Conservation (phyloP, 1,140 invertebrate genomes). For the Drosophila fuyamai region DNA sequence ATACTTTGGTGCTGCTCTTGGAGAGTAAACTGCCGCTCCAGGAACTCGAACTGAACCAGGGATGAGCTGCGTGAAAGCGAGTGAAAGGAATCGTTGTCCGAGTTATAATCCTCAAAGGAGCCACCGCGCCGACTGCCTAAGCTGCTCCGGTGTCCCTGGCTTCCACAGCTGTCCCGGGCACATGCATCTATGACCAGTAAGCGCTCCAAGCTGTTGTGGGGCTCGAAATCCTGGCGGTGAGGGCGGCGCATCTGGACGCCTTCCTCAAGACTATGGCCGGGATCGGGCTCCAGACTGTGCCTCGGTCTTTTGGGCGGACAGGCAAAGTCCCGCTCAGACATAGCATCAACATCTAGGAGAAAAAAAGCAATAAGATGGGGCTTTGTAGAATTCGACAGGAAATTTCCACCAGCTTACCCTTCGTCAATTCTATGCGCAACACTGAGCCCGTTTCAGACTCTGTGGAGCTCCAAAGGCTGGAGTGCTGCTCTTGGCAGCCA, state of each 20-base stretch:
- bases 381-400: neutral
- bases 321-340: conserved; percentile 91
- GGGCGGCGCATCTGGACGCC: conserved; percentile 64
- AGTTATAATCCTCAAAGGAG: conserved; percentile 84
- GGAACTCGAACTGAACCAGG: conserved; percentile 91
- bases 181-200: conserved; percentile 61
- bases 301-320: conserved; percentile 92
- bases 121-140: conserved; percentile 60
- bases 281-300: conserved; percentile 84
- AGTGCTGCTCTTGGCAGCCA: conserved; percentile 46
- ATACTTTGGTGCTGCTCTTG: conserved; percentile 74
- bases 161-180: conserved; percentile 63
- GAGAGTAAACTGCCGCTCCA: conserved; percentile 84
- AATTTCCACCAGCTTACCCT: conserved; percentile 71
- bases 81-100: conserved; percentile 86
- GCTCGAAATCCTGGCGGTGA: conserved; percentile 46
- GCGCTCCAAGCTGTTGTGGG: conserved; percentile 67
- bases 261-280: conserved; percentile 57
- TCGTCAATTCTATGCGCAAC: conserved; percentile 84
- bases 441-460: conserved; percentile 88
- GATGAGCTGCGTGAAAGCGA: conserved; percentile 90
- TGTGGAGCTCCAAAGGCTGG: conserved; percentile 86
- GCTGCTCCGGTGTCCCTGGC: conserved; percentile 62
- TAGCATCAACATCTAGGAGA: conserved; percentile 86
- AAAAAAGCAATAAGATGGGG: neutral